Evolutionary conservation across 2,888 invertebrate genomes (phyloP).

Genomic region (Drosophila dives): DNA sequence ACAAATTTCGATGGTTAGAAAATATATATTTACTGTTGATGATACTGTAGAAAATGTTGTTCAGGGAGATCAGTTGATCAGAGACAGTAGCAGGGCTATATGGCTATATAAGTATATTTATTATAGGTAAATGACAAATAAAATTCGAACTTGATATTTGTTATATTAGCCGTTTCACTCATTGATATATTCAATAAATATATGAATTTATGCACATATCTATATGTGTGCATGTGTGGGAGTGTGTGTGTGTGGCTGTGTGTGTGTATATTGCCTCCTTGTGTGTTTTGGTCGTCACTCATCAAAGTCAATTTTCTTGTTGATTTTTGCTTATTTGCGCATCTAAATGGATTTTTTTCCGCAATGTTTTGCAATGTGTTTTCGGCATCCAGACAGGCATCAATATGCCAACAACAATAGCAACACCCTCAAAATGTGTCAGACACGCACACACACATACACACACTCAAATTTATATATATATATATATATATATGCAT

Average conservation of each 20-base stretch:
- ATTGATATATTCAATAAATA: neutral
- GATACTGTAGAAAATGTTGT: neutral
- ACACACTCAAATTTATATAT: no score
- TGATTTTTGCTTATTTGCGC: slow-evolving; percentile 81
- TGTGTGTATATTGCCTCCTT: neutral
- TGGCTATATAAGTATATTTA: neutral
- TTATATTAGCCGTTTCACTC: neutral
- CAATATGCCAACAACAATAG: slow-evolving; percentile 47
- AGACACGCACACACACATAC: neutral
- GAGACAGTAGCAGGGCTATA: neutral
- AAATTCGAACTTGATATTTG: neutral
- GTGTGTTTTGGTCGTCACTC: slow-evolving; percentile 48
- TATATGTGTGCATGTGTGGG: slow-evolving; percentile 1
- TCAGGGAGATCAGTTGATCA: neutral
- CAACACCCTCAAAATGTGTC: slow-evolving; percentile 46
- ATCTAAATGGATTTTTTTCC: slow-evolving; percentile 81
- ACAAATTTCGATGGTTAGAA: neutral
- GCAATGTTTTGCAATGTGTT: slow-evolving; percentile 79
- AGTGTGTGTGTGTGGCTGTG: slow-evolving; percentile 12
- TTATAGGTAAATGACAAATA: neutral
- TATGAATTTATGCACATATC: neutral
- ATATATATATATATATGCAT: no score
- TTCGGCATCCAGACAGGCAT: slow-evolving; percentile 50
- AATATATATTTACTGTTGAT: neutral
- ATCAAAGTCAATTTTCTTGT: slow-evolving; percentile 80